Conservation (phyloP, 2,888 invertebrate species). For the Nomada ruficornis region DNA sequence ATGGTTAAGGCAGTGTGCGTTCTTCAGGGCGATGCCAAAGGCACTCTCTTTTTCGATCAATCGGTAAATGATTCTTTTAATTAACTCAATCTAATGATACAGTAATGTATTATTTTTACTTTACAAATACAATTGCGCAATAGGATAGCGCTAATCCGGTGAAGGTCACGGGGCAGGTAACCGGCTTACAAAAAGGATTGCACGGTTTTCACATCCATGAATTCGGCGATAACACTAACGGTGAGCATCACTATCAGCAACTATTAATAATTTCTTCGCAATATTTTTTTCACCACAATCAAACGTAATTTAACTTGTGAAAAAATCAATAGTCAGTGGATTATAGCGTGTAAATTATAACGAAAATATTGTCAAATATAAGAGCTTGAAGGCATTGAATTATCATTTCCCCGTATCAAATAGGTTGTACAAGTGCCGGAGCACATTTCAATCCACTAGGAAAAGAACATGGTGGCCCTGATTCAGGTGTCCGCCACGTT, state of each 20-base stretch:
- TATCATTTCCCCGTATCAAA: neutral
- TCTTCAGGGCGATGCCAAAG: constrained; percentile 91
- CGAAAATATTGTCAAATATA: neutral
- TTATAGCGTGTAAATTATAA: neutral
- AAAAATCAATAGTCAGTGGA: constrained; percentile 15
- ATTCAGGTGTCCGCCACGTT: constrained; percentile 90
- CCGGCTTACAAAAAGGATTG: constrained; percentile 90
- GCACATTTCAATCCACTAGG: constrained; percentile 95
- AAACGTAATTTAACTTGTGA: neutral
- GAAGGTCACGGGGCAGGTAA: constrained; percentile 92
- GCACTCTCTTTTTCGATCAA: constrained; percentile 89
- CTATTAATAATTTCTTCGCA: neutral
- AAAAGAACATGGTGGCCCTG: constrained; percentile 93
- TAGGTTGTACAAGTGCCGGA: constrained; percentile 95
- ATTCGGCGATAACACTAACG: constrained; percentile 98
- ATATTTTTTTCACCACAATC: neutral
- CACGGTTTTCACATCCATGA: constrained; percentile 98
- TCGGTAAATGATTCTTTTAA: constrained; percentile 63
- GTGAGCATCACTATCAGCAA: constrained; percentile 78
- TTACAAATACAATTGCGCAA: constrained; percentile 56
- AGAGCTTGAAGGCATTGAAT: neutral
- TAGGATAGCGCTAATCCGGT: constrained; percentile 89
- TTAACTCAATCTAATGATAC: neutral
- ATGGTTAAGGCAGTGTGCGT: constrained; percentile 93
- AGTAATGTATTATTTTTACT: neutral